Evolutionary conservation across 1,140 invertebrate genomes (phyloP), one percentile per base, ranked within the genome.

Genomic region (Vanessa tameamea): DNA sequence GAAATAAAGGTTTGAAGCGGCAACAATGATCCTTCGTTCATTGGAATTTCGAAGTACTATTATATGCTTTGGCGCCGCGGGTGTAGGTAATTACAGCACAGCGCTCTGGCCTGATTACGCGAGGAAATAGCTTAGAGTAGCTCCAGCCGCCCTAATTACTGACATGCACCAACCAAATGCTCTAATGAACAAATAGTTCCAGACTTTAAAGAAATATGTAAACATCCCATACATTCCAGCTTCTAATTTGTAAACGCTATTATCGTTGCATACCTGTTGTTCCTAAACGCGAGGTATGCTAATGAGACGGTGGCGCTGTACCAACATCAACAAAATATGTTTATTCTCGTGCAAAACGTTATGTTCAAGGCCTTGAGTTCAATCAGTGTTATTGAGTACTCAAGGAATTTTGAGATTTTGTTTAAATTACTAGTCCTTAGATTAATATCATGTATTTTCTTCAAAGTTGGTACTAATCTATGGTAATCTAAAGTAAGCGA

Each of bases 91-190:
- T 67, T 55, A 55, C 50, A 67, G 50, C 31, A 67, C 11, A 55
- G 9, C 31, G 26, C 43, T 53, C 51, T 31, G 66, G 20, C 37
- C 66, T 51, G 59, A 69, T 69, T 69, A 57, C 53, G 31, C 55
- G 53, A 47, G 37, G 13, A 59, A 48, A 63, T 61, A 37, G 43
- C 43, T 77, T 77, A 67, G 75, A 77, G 64, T 26, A 55, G 20
- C 51, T 72, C 72, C 76, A 74, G 76, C 72, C 72, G 68, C 43
- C 71, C 71, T 72, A 69, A 69, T 73, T 69, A 26, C 37, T 47
- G 43, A 11, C 37, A 51, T 65, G 47, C 47, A 67, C 48, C 15
- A 43, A 0, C 53, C 20, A 9, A 12, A 2, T 43, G 31, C 69
- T 48, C 61, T 71, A 71, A 64, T 63, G 61, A 64, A 64, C 50